These are phyloP conservation scores for Operophtera brumata DNA, from an alignment of 2,888 invertebrate genomes.

Conservation along the genomic window DNA sequence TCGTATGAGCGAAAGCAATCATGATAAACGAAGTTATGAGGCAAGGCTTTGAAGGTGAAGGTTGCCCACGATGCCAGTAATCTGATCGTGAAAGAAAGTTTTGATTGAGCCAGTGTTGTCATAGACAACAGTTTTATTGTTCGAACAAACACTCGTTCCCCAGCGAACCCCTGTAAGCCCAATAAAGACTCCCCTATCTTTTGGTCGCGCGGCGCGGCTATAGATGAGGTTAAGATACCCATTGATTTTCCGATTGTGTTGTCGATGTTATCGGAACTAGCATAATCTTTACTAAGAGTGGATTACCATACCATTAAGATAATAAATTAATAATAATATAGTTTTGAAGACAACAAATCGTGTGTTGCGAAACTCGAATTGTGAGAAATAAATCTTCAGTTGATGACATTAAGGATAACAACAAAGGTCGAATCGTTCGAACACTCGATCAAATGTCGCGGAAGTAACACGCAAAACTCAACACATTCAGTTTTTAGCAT, in stretches of 20 bases:
- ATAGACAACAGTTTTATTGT: constrained; percentile 60
- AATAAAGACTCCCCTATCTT: constrained; percentile 45
- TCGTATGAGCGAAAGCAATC: constrained; percentile 18
- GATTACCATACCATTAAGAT: neutral
- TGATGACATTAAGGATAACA: constrained; percentile 12
- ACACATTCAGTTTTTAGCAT: too few species aligned
- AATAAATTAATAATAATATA: neutral
- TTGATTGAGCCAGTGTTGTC: constrained; percentile 43
- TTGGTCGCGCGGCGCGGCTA: constrained; percentile 33
- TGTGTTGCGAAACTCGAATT: neutral
- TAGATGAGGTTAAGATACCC: constrained; percentile 47
- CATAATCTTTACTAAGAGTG: neutral
- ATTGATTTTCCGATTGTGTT: constrained; percentile 48
- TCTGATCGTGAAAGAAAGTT: constrained; percentile 19
- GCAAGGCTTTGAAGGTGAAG: constrained; percentile 21
- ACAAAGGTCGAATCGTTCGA: neutral
- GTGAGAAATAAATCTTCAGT: neutral
- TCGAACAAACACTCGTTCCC: constrained; percentile 56
- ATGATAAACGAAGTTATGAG: constrained; percentile 23
- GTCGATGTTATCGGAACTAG: constrained; percentile 2
- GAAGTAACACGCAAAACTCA: neutral
- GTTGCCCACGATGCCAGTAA: constrained; percentile 13
- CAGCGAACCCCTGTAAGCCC: constrained; percentile 33
- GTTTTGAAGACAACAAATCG: neutral
- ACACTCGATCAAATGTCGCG: constrained; percentile 1